Base-by-base conservation (phyloP, 1,140 invertebrate species). In the Stratiolaelaps scimitus region DNA sequence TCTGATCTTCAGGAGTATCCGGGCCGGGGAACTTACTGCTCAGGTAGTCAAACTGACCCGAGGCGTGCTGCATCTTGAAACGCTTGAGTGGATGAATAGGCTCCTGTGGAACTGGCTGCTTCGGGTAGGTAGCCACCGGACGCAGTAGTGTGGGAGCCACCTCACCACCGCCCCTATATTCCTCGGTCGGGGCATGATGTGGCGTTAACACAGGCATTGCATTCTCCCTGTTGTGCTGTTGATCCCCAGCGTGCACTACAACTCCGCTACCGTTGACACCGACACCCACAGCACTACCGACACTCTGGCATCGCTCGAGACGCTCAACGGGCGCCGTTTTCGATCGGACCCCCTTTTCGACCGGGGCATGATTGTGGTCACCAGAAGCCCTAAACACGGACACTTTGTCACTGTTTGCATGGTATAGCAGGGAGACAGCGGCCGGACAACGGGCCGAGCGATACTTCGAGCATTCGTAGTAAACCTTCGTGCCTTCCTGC, bases 381-480 rank as follows among this genome's bases (percentile, higher is more conserved):
- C 53, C 53, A 15, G 53, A 60, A 15, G 53, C 53, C 26, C 53
- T 15, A 26, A 60, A 60, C 53, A 60, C 53, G 26, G 53, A 60
- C 26, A 60, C 53, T 23, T 60, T 60, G 34, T 60, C 53, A 60
- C 53, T 60, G 23, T 60, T 60, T 23, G 53, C 53, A 26, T 60
- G 53, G 53, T 60, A 60, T 17, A 60, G 53, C 6, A 60, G 53
- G 26, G 53, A 60, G 17, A 60, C 53, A 29, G 53, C 53, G 13
- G 53, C 53, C 4, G 53, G 53, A 34, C 53, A 60, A 6, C 53
- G 13, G 34, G 53, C 53, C 15, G 53, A 60, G 53, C 53, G 53
- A 26, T 60, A 60, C 10, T 60, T 60, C 26, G 53, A 60, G 53
- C 53, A 60, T 23, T 60, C 53, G 53, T 60, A 60, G 53, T 60